Conservation (phyloP, 2,888 invertebrate species). For the Drosophila lacicola region DNA sequence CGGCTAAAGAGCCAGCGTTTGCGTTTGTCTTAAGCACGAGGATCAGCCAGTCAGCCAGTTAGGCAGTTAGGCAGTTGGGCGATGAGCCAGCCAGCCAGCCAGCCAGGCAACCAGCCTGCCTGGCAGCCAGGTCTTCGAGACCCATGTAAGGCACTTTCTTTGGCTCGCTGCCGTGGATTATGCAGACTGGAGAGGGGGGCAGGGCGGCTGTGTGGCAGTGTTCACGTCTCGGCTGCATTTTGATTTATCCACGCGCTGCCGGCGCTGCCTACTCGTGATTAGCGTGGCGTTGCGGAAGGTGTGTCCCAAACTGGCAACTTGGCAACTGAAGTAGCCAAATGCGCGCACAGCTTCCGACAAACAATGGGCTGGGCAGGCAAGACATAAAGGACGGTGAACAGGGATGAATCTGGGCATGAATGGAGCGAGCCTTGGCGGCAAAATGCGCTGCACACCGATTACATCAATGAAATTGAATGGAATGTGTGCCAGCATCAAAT, state of each 20-base stretch:
- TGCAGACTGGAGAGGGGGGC: slow-evolving; percentile 47
- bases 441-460: slow-evolving; percentile 46
- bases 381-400: neutral
- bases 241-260: slow-evolving; percentile 80
- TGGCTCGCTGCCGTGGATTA: slow-evolving; percentile 65
- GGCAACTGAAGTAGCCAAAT: slow-evolving; percentile 81
- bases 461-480: slow-evolving; percentile 78
- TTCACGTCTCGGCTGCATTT: slow-evolving; percentile 69
- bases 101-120: slow-evolving; percentile 34
- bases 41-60: slow-evolving; percentile 55
- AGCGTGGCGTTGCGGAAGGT: slow-evolving; percentile 80
- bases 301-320: slow-evolving; percentile 81
- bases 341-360: slow-evolving; percentile 56
- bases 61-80: slow-evolving; percentile 29
- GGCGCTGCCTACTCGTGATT: slow-evolving; percentile 74
- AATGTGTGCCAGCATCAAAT: slow-evolving; percentile 76
- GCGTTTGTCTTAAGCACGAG: slow-evolving; percentile 76
- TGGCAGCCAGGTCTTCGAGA: slow-evolving; percentile 53
- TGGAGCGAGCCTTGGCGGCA: slow-evolving; percentile 39
- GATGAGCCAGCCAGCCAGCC: slow-evolving; percentile 25
- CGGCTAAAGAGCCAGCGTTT: slow-evolving; percentile 75
- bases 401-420: slow-evolving; percentile 53
- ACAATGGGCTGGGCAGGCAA: slow-evolving; percentile 47
- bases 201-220: neutral
- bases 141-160: slow-evolving; percentile 75